Base-by-base conservation (phyloP, 2,888 invertebrate genomes). In the Scrobipalpa costella region DNA sequence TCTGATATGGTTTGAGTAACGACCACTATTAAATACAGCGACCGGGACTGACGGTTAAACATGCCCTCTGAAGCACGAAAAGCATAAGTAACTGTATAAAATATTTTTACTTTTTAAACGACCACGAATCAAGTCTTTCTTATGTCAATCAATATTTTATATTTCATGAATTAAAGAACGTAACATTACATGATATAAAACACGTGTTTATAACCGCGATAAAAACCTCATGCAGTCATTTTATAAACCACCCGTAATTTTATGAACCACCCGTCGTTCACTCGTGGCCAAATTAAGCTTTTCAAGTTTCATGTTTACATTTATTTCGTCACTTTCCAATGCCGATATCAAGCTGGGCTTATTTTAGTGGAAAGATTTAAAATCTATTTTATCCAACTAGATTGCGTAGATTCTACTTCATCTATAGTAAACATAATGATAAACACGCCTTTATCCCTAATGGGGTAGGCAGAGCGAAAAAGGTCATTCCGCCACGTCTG, bases 191-290 rank as follows among this genome's bases (percentile, higher is more conserved):
- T n/a, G 7, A 7, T n/a, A 55, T 11, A 27, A 55, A 55, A 55
- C 55, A 55, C 34, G 34, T 33, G 15, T 33, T 55, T 34, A 55
- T 33, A 8, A 5, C 6, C 21, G 5, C 33, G 34, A 55, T 55
- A 55, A 19, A 58, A 17, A 38, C 58, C 58, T 58, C 58, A 8
- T 38, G 58, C 58, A 40, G 58, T 19, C n/a, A 40, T 27, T 17
- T 57, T 36, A 27, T 57, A 34, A 17, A 72, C 73, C 82, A 71
- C 82, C 81, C 73, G 80, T 71, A n/a, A 40, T 27, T 17, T 57
- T 36, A 27, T 57, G 15, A 17, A 72, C 73, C 82, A 71, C 82
- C 81, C 73, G 80, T 71, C 66, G 81, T 62, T 71, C 68, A 66
- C 63, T 60, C 66, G 21, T 67, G 34, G 11, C 33, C 27, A 65